These are phyloP conservation scores for Antennarius maculatus DNA, from an alignment of 2,797 vertebrate species.

Conservation along the genomic window DNA sequence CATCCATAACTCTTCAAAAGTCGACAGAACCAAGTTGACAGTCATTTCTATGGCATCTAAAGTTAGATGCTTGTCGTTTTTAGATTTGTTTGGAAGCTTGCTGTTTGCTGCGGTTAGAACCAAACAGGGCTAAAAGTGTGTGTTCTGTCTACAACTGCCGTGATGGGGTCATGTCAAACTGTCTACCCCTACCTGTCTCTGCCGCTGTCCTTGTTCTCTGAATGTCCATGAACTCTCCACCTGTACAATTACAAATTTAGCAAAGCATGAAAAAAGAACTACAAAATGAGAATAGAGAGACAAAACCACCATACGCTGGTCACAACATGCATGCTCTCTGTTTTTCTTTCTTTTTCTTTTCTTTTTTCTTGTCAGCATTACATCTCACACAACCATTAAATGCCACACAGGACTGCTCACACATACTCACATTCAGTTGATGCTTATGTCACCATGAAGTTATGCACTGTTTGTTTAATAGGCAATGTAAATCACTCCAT, in stretches of 20 bases:
- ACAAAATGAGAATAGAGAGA: conserved; percentile 60
- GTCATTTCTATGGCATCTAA: background rate
- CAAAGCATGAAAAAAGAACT: conserved; percentile 14
- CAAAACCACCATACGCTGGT: conserved; percentile 28
- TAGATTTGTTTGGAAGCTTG: background rate
- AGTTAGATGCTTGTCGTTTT: background rate
- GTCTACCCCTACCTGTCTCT: conserved; percentile 77
- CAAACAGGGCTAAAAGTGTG: conserved; percentile 16
- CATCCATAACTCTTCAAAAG: too few species aligned
- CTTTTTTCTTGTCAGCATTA: conserved; percentile 37
- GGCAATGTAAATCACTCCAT: conserved; percentile 50
- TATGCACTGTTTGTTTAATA: conserved; percentile 55
- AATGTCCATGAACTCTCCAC: conserved; percentile 74
- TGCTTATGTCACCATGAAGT: conserved; percentile 51
- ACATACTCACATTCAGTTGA: conserved; percentile 51
- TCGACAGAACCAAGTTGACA: background rate
- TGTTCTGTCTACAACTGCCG: conserved; percentile 65
- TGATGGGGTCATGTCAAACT: conserved; percentile 74
- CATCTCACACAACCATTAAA: conserved; percentile 57
- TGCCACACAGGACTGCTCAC: conserved; percentile 47
- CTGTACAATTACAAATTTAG: conserved; percentile 23
- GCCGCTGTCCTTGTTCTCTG: conserved; percentile 74
- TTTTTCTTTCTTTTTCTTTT: background rate
- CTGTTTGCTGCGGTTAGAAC: conserved; percentile 4
- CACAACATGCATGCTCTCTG: conserved; percentile 29